Conservation (phyloP, 2,113 vertebrate genomes). For the Oxyura jamaicensis region DNA sequence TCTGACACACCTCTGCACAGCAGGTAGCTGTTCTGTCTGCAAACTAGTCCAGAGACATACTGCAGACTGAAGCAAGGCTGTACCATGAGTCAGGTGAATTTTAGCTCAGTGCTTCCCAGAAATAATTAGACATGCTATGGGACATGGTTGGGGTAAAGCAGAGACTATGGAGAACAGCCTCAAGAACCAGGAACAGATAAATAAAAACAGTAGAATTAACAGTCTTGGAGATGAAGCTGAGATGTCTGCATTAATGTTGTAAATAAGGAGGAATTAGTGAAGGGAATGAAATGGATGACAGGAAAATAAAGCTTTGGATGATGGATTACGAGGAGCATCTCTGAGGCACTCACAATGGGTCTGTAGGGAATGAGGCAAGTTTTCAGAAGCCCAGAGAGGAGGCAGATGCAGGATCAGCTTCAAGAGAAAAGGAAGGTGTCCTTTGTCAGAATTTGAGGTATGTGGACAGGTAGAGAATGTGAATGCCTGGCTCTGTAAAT, state of each 20-base stretch:
- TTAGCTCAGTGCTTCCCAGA: not conserved
- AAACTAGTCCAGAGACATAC: not conserved
- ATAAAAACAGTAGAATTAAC: not conserved
- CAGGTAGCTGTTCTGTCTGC: not conserved
- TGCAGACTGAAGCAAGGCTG: not conserved
- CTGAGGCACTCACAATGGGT: rapidly evolving
- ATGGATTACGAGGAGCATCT: rapidly evolving
- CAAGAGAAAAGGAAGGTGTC: not conserved
- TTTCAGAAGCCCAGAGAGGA: not conserved
- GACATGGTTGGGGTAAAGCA: not conserved
- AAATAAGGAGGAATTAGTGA: not conserved
- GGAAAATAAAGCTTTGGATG: not conserved
- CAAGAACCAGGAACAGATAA: not conserved
- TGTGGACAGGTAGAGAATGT: not conserved
- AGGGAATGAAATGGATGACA: not conserved
- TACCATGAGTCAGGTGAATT: not conserved
- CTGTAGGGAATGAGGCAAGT: not conserved
- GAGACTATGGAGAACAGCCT: not conserved
- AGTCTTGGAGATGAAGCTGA: not conserved
- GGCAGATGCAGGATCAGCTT: not conserved
- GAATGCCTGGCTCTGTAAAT: not conserved
- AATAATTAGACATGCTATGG: not conserved
- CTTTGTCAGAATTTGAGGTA: not conserved
- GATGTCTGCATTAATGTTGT: not conserved
- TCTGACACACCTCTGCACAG: not conserved